phyloP scores from a whole-genome alignment of 2,797 vertebrate genomes.

The Champsocephalus gunnari region DNA sequence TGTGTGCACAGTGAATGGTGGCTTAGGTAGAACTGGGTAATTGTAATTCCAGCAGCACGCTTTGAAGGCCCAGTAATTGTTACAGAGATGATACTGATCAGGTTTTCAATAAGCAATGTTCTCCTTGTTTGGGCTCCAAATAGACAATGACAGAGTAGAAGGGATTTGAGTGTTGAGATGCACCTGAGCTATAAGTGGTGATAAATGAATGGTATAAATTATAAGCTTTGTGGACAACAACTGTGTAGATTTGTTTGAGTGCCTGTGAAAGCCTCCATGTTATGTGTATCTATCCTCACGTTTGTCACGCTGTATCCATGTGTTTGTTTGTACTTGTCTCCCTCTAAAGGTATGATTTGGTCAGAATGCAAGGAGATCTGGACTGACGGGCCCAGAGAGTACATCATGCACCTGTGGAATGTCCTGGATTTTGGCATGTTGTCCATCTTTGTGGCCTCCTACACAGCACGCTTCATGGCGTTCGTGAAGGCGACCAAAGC shows the following conservation, averaged over 20 bases:
- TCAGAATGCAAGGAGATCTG: conserved; percentile 98
- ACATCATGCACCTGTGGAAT: conserved; percentile 95
- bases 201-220: conserved; percentile 32
- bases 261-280: background rate
- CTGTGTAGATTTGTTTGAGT: conserved; percentile 4
- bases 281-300: background rate
- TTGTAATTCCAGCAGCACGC: conserved; percentile 60
- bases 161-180: conserved; percentile 18
- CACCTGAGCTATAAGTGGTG: conserved; percentile 33
- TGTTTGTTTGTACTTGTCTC: conserved; percentile 23
- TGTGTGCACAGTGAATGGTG: conserved; percentile 19
- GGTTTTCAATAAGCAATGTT: conserved; percentile 72
- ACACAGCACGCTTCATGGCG: conserved; percentile 96
- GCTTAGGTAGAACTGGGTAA: conserved; percentile 33
- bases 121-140: conserved; percentile 58
- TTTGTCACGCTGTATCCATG: background rate
- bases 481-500: conserved; percentile 96
- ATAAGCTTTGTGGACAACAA: conserved; percentile 18
- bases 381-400: conserved; percentile 94
- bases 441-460: conserved; percentile 96
- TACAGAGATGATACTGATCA: conserved; percentile 70
- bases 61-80: conserved; percentile 70
- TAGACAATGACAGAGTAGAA: conserved; percentile 22
- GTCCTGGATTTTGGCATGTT: conserved; percentile 97
- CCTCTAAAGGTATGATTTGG: conserved; percentile 92